Percentiles rank a stretch among this genome's conserved stretches.
Evolutionary conservation across 2,888 invertebrate genomes (phyloP).

Genomic region (Cephonodes hylas): DNA sequence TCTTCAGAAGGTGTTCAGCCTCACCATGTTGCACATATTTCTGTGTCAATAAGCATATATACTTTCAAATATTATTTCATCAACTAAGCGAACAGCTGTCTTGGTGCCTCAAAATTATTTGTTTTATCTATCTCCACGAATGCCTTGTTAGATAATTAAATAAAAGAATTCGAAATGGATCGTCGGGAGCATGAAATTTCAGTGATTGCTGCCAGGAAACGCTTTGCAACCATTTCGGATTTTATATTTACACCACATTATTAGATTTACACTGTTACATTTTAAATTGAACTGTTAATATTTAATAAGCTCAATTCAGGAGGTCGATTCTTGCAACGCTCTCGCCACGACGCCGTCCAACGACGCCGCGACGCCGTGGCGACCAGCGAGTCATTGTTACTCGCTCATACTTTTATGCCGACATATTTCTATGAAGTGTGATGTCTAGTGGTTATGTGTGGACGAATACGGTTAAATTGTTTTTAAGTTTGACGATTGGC

Average conservation of each 20-base stretch:
- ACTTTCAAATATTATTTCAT: neutral
- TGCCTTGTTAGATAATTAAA: neutral
- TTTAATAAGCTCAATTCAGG: neutral
- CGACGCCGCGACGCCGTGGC: neutral
- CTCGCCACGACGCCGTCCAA: neutral
- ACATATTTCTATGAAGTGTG: neutral
- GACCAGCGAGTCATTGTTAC: neutral
- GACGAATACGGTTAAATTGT: neutral
- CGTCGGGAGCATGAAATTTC: neutral
- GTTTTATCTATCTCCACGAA: neutral
- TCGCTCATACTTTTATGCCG: neutral
- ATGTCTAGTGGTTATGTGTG: neutral
- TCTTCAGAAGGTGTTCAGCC: too few species aligned
- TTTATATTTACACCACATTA: neutral
- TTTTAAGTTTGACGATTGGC: neutral
- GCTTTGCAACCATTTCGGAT: neutral
- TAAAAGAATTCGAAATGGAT: neutral
- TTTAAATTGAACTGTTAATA: neutral
- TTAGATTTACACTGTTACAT: neutral
- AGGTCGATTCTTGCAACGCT: neutral
- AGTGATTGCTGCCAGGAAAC: neutral
- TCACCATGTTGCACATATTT: neutral
- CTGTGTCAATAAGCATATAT: neutral
- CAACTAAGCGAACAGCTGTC: neutral
- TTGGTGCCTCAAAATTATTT: neutral